Base-by-base conservation (phyloP, 1,140 invertebrate genomes). In the Hyles vespertilio region DNA sequence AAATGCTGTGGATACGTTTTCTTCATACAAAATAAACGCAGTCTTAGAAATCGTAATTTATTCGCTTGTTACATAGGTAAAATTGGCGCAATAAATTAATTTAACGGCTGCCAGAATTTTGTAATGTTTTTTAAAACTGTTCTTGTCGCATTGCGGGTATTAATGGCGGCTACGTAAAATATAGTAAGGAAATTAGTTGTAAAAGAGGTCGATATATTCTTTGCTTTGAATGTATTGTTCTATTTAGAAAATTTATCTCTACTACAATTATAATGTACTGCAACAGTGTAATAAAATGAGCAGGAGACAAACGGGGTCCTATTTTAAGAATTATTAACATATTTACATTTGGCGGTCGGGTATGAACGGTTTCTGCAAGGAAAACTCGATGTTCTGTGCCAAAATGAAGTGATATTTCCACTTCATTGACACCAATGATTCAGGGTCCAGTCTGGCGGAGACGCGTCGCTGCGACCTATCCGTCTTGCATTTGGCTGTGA, bases 341-440 rank as follows among this genome's bases (percentile, higher is more conserved):
- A 71, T 72, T 73, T 69, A 61, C 66, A 70, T 74, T 74, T 78
- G 69, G 70, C 77, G 61, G 36, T 12, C 58, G 61, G 55, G 67
- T 73, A 69, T 74, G 71, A 72, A 32, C 62, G 58, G 51, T 69
- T 72, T 65, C 67, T 63, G 64, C 70, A 77, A 71, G 60, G 70
- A 74, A 78, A 74, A 72, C 63, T 46, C 60, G 58, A 33, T 44
- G 59, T 73, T 71, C 67, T 33, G 72, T 84, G 79, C 80, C 75
- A 88, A 82, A 81, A 82, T 72, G 52, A 75, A 77, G 59, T 72
- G 74, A 76, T 79, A 81, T 85, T 80, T 77, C 70, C 65, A 72
- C 63, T 72, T 59, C 77, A 83, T 84, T 79, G 76, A 78, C 74
- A 71, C 46, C 61, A 46, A 79, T 79, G 80, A 81, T 74, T 81